A percentile compares a stretch with the other conserved stretches of the same genome.
phyloP scores from a whole-genome alignment of 2,113 vertebrate species.

The Actinemys pallida region DNA sequence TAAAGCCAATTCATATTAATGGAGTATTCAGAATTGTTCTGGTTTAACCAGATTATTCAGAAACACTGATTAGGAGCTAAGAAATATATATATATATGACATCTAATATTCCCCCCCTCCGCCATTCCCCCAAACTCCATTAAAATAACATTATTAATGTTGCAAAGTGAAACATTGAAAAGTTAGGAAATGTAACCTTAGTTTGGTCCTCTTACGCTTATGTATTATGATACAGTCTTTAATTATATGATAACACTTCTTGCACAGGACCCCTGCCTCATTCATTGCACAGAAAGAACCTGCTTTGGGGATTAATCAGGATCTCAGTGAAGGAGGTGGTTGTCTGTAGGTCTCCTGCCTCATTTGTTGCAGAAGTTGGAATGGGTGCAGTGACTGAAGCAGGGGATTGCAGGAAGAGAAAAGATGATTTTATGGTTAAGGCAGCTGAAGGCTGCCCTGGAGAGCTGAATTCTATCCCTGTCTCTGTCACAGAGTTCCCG shows the following conservation, averaged over 20 bases:
- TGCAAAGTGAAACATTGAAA: background rate
- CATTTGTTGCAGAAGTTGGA: background rate
- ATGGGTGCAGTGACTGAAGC: background rate
- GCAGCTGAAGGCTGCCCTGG: too few relatives aligned
- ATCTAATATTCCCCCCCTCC: too few relatives aligned
- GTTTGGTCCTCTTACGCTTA: background rate
- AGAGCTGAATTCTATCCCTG: too few relatives aligned
- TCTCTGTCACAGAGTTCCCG: too few relatives aligned
- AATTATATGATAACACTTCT: background rate
- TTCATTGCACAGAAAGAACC: background rate
- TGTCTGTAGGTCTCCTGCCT: background rate
- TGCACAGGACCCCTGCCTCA: background rate
- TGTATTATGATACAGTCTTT: background rate
- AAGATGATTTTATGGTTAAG: too few relatives aligned
- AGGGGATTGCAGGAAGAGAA: too few relatives aligned
- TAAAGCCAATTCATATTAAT: background rate
- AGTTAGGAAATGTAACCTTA: background rate
- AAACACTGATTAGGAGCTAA: background rate
- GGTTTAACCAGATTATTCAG: background rate
- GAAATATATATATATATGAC: background rate
- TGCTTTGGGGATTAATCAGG: background rate
- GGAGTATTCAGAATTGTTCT: background rate
- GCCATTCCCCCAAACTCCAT: background rate
- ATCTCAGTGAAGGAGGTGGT: background rate
- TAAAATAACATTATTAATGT: background rate